Conservation (phyloP, 1,140 invertebrate genomes). For the Drosophila pruinosa region DNA sequence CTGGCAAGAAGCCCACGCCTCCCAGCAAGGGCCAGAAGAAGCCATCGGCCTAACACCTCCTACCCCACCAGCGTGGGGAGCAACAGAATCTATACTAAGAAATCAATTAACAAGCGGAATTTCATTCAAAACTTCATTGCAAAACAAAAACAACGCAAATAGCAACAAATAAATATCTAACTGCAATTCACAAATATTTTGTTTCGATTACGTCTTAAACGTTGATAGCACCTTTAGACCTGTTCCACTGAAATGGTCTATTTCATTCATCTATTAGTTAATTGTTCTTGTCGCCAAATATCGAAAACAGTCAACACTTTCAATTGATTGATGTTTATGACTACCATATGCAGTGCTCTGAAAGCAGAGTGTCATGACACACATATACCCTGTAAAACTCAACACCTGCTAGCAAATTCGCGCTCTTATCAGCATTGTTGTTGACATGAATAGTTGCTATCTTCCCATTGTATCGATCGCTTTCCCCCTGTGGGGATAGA, state of each 20-base stretch:
- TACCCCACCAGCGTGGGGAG: neutral
- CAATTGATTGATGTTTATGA: slow-evolving; percentile 22
- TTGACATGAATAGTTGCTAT: too few relatives aligned
- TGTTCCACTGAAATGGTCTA: neutral
- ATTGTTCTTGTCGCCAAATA: slow-evolving; percentile 19
- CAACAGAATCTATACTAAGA: slow-evolving; percentile 18
- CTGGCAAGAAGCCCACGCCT: slow-evolving; percentile 55
- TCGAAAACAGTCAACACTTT: neutral
- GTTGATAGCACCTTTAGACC: neutral
- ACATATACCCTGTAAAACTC: slow-evolving; percentile 3
- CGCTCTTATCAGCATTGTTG: too few relatives aligned
- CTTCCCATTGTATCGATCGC: too few relatives aligned
- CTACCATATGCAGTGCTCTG: neutral
- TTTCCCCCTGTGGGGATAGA: too few relatives aligned
- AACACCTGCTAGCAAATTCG: too few relatives aligned
- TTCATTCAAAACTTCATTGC: slow-evolving; percentile 63
- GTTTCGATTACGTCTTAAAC: neutral
- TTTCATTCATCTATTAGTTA: slow-evolving; percentile 30
- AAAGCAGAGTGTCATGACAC: too few relatives aligned
- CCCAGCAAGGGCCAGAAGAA: slow-evolving; percentile 65
- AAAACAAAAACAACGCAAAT: slow-evolving; percentile 50
- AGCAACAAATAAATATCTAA: slow-evolving; percentile 58
- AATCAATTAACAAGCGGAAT: slow-evolving; percentile 65
- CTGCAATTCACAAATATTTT: slow-evolving; percentile 35
- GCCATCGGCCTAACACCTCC: slow-evolving; percentile 39